Evolutionary conservation across 2,888 invertebrate genomes (phyloP).

Genomic region (Cremastobaeus sp.): DNA sequence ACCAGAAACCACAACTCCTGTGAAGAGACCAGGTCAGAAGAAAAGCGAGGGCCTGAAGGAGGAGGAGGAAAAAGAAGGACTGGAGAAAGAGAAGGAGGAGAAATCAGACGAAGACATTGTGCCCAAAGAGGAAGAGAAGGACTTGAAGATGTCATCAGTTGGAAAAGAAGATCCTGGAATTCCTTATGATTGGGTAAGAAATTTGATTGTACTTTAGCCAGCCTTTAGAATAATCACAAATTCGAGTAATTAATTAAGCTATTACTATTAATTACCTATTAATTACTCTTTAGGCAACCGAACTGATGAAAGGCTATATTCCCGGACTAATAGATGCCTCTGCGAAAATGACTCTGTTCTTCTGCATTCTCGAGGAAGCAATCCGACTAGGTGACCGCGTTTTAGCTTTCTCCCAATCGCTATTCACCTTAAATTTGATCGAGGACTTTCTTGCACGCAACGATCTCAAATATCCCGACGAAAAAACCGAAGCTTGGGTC

Average conservation of each 20-base stretch:
- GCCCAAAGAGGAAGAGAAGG: conserved; percentile 81
- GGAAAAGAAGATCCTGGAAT: conserved; percentile 88
- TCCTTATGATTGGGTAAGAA: conserved; percentile 90
- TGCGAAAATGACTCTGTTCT: conserved; percentile 96
- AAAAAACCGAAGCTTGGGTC: conserved; percentile 87
- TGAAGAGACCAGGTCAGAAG: not conserved
- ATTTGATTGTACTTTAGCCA: too few relatives aligned
- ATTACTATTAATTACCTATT: not conserved
- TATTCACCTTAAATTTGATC: conserved; percentile 95
- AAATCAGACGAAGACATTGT: conserved; percentile 75
- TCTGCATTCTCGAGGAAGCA: conserved; percentile 93
- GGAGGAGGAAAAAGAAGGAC: conserved; percentile 79
- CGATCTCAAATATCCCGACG: conserved; percentile 80
- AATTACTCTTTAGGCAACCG: conserved; percentile 81
- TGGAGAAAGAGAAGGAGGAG: conserved; percentile 81
- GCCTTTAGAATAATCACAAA: too few relatives aligned
- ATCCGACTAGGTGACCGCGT: conserved; percentile 92
- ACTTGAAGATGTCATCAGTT: conserved; percentile 79
- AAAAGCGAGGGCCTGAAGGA: conserved; percentile 74
- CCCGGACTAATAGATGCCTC: conserved; percentile 95
- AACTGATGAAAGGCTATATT: conserved; percentile 89
- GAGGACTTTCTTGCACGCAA: conserved; percentile 93
- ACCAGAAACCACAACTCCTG: not conserved
- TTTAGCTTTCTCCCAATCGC: conserved; percentile 96
- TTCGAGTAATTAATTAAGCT: conserved; percentile 34